A percentile compares a stretch with the other conserved stretches of the same genome.
Conservation (phyloP, 2,113 vertebrate genomes). For the Leuciscus idus region DNA sequence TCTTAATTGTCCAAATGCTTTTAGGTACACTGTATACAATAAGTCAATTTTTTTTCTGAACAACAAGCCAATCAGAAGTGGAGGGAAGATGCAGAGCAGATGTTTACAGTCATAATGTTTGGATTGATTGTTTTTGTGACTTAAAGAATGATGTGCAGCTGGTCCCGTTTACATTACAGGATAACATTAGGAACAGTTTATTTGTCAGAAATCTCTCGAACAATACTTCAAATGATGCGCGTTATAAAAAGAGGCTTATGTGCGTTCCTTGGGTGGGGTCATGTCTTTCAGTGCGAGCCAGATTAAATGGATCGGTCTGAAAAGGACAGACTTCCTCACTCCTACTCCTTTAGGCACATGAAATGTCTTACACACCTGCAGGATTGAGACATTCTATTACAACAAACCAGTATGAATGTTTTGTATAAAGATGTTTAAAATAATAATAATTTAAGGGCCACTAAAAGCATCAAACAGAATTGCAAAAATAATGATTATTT, state of each 20-base stretch:
- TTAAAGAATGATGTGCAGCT: slow-evolving; percentile 69
- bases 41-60: slow-evolving; percentile 5
- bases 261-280: not conserved
- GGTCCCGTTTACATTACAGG: slow-evolving; percentile 66
- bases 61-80: slow-evolving; percentile 24
- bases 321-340: slow-evolving; percentile 3
- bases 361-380: not conserved
- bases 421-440: not conserved
- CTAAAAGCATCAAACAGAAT: not conserved
- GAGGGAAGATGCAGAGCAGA: slow-evolving; percentile 58
- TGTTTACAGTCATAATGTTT: slow-evolving; percentile 68
- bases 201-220: slow-evolving; percentile 55
- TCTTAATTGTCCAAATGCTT: slow-evolving; percentile 7
- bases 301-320: not conserved
- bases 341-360: not conserved
- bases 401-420: not conserved
- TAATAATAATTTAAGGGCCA: not conserved
- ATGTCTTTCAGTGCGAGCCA: slow-evolving; percentile 3
- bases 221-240: slow-evolving; percentile 50
- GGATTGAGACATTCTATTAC: not conserved
- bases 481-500: not conserved
- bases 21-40: not conserved
- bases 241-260: slow-evolving; percentile 55
- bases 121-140: slow-evolving; percentile 71
- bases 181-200: slow-evolving; percentile 66